phyloP scores from a whole-genome alignment of 2,888 invertebrate genomes.

The Oxyteleia sp. region DNA sequence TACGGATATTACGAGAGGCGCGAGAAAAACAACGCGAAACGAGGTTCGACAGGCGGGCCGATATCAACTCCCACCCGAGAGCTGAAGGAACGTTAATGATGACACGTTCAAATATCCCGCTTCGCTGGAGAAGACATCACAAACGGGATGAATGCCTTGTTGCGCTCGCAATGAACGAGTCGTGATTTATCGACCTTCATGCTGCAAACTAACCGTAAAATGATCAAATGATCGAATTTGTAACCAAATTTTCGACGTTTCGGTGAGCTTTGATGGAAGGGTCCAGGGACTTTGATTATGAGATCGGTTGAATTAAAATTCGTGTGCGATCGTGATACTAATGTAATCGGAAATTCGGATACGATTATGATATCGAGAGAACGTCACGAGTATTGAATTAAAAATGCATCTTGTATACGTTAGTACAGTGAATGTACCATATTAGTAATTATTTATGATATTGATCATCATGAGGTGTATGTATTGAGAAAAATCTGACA shows the following conservation, averaged over 20 bases:
- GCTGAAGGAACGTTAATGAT: conserved; percentile 42
- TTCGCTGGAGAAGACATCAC: conserved; percentile 56
- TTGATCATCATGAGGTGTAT: no score
- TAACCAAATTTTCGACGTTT: conserved; percentile 44
- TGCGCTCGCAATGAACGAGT: conserved; percentile 41
- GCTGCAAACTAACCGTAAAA: conserved; percentile 39
- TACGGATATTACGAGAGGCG: conserved; percentile 33
- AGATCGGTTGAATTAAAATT: background rate
- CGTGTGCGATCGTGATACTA: background rate
- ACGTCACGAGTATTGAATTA: no score
- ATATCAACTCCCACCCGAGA: conserved; percentile 18
- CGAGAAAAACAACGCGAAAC: conserved; percentile 34
- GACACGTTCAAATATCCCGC: conserved; percentile 54
- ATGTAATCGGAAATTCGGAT: background rate
- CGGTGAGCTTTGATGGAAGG: conserved; percentile 3
- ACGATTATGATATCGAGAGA: background rate
- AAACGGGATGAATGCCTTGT: conserved; percentile 46
- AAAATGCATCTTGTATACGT: no score
- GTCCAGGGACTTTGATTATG: background rate
- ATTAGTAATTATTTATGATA: no score
- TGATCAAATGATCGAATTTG: conserved; percentile 44
- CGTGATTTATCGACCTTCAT: conserved; percentile 50
- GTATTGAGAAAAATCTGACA: no score
- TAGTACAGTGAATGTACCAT: no score
- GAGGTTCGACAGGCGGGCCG: conserved; percentile 8